Evolutionary conservation across 2,113 vertebrate genomes (phyloP).

Genomic region (Ailuropoda melanoleuca): DNA sequence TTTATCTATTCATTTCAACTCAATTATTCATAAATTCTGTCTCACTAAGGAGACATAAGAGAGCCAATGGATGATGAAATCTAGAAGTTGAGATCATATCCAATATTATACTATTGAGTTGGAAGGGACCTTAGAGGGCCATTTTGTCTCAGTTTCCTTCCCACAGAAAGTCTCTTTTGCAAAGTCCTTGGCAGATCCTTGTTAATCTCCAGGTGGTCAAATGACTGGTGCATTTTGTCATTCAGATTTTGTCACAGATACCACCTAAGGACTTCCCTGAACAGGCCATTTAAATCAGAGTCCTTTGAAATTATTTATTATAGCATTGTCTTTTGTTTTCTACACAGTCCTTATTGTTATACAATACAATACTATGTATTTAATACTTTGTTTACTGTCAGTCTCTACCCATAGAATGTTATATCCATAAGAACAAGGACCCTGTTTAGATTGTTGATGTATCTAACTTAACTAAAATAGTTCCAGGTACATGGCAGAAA

Average conservation of each 20-base stretch:
- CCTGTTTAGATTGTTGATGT: not conserved
- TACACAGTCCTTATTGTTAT: not conserved
- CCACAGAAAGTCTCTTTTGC: not conserved
- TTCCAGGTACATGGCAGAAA: not conserved
- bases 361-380: not conserved
- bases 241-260: not conserved
- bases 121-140: not conserved
- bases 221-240: not conserved
- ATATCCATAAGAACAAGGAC: not conserved
- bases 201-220: not conserved
- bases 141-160: not conserved
- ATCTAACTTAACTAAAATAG: not conserved
- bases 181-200: not conserved
- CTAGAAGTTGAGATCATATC: conserved; percentile 29
- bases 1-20: conserved; percentile 65
- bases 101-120: not conserved
- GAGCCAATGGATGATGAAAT: conserved; percentile 33
- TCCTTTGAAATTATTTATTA: not conserved
- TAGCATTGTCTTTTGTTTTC: not conserved
- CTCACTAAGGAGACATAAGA: conserved; percentile 31
- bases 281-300: not conserved
- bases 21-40: conserved; percentile 68
- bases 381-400: not conserved
- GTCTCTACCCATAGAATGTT: not conserved
- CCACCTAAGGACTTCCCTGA: not conserved